Percentiles rank a stretch among this genome's conserved stretches.
Evolutionary conservation across 2,797 vertebrate species (phyloP).

Genomic region (Saguinus oedipus): DNA sequence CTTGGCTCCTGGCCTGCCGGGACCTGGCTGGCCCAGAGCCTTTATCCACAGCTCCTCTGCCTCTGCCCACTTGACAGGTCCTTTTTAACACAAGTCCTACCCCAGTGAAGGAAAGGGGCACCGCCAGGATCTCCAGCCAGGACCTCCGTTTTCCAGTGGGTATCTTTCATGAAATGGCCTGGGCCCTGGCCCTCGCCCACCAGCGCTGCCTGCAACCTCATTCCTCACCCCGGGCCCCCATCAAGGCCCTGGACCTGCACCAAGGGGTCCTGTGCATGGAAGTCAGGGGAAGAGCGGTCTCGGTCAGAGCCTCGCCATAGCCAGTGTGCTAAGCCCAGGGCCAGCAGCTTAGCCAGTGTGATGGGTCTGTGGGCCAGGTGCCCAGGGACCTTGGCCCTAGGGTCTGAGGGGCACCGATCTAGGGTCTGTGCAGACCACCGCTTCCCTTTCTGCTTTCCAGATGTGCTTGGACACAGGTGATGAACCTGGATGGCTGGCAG

Average conservation of each 20-base stretch:
- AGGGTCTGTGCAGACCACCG: background rate
- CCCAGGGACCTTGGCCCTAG: background rate
- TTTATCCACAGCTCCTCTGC: background rate
- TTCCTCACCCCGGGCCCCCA: background rate
- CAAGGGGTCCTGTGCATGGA: accelerated
- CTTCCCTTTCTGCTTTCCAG: background rate
- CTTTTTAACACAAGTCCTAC: background rate
- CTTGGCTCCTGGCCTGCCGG: background rate
- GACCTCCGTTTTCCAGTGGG: no score
- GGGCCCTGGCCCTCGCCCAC: accelerated
- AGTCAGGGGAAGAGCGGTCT: no score
- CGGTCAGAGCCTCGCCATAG: accelerated
- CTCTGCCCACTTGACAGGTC: background rate
- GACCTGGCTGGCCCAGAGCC: accelerated
- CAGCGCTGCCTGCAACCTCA: accelerated
- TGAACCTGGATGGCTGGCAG: accelerated
- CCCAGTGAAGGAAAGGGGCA: background rate
- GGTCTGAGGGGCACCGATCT: background rate
- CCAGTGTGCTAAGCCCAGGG: background rate
- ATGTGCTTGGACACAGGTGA: background rate
- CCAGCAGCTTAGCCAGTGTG: background rate
- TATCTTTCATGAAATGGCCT: accelerated
- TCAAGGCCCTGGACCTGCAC: background rate
- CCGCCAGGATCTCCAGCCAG: accelerated
- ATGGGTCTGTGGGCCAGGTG: background rate